Evolutionary conservation across 2,888 invertebrate genomes (phyloP).

Genomic region (Drosophila testacea): DNA sequence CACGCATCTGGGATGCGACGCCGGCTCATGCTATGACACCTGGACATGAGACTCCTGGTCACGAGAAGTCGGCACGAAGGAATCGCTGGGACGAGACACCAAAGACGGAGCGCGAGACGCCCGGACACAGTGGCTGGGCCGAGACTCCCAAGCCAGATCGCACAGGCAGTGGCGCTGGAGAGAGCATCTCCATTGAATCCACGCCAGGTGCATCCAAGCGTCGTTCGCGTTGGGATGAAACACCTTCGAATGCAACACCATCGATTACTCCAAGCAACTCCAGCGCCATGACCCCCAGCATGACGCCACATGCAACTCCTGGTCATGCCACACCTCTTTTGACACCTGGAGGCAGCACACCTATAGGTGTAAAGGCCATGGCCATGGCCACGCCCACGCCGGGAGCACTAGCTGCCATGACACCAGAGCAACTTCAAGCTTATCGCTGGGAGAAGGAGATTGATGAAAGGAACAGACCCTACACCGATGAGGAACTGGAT

Average conservation of each 20-base stretch:
- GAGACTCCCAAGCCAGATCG: constrained; percentile 99
- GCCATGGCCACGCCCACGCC: constrained; percentile 99
- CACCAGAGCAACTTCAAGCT: constrained; percentile 99
- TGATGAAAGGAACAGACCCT: constrained; percentile 98
- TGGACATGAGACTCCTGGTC: constrained; percentile 94
- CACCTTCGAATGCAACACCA: constrained; percentile 93
- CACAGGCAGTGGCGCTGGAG: constrained; percentile 89
- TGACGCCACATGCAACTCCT: constrained; percentile 91
- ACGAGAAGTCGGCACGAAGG: constrained; percentile 91
- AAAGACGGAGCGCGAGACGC: constrained; percentile 98
- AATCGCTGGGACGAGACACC: constrained; percentile 99
- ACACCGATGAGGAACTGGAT: constrained; percentile 98
- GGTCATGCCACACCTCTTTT: constrained; percentile 89
- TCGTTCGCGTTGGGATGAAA: constrained; percentile 99
- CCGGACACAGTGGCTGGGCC: constrained; percentile 99
- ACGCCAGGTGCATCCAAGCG: constrained; percentile 98
- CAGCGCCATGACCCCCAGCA: constrained; percentile 88
- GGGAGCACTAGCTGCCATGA: constrained; percentile 98
- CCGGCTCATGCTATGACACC: constrained; percentile 97
- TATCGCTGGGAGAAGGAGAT: constrained; percentile 99
- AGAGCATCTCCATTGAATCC: constrained; percentile 93
- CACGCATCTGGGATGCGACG: constrained; percentile 98
- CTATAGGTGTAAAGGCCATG: constrained; percentile 98
- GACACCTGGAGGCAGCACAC: constrained; percentile 94
- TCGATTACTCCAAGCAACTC: constrained; percentile 88